Conservation (phyloP, 2,888 invertebrate genomes). For the Eilema griseolum region DNA sequence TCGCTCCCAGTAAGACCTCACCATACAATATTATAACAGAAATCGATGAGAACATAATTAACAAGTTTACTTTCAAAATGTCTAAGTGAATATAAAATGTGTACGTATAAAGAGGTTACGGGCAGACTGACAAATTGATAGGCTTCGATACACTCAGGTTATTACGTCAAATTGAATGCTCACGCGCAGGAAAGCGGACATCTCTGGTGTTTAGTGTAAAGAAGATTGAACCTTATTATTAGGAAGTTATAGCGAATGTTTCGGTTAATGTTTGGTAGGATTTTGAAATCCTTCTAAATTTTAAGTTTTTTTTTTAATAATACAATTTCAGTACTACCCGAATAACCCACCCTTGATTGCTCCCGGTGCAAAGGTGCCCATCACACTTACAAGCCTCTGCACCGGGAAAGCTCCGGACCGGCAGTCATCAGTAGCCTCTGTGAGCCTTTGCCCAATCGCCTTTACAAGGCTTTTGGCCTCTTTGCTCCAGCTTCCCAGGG, state of each 20-base stretch:
- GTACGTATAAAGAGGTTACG: slow-evolving; percentile 58
- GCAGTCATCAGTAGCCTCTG: no score
- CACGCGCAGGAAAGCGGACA: slow-evolving; percentile 64
- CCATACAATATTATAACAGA: slow-evolving; percentile 69
- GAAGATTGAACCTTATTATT: slow-evolving; percentile 34
- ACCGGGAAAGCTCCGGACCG: no score
- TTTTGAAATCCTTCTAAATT: neutral
- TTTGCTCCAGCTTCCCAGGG: no score
- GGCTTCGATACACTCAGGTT: slow-evolving; percentile 70
- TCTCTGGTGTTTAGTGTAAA: slow-evolving; percentile 16
- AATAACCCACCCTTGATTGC: no score
- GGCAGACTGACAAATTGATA: slow-evolving; percentile 75
- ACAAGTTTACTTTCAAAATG: slow-evolving; percentile 80
- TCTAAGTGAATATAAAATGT: slow-evolving; percentile 68
- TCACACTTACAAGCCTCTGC: no score
- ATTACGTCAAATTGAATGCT: slow-evolving; percentile 80
- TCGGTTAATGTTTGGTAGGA: neutral
- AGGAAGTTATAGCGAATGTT: slow-evolving; percentile 9
- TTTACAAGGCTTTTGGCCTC: no score
- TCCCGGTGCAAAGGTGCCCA: no score
- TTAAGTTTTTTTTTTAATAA: no score
- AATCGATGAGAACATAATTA: slow-evolving; percentile 79
- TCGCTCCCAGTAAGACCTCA: slow-evolving; percentile 36
- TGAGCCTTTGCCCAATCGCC: no score
- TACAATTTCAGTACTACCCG: no score